Conservation (phyloP, 2,797 vertebrate species). For the Clarias pachynema region DNA sequence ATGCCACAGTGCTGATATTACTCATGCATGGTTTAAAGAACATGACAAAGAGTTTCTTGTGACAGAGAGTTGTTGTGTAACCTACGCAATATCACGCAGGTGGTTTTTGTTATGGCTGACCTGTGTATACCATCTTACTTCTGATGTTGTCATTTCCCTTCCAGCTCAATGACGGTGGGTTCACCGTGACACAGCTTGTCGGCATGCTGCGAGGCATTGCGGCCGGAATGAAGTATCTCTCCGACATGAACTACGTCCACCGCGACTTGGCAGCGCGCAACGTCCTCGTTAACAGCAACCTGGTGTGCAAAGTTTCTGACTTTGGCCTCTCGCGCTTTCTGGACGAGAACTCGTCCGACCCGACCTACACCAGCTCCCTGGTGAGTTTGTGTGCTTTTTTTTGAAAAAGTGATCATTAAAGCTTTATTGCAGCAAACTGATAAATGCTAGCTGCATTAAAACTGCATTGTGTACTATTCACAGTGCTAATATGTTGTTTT, state of each 20-base stretch:
- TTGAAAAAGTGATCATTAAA: background rate
- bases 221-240: conserved; percentile 97
- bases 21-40: too few species aligned
- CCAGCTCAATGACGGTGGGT: conserved; percentile 95
- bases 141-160: conserved; percentile 9
- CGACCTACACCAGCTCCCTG: conserved; percentile 98
- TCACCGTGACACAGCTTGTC: conserved; percentile 97
- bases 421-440: background rate
- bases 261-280: conserved; percentile 96
- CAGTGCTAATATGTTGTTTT: background rate
- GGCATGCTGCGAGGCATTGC: conserved; percentile 96
- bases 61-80: too few species aligned
- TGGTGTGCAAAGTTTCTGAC: conserved; percentile 99
- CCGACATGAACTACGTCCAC: conserved; percentile 98
- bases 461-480: background rate
- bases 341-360: conserved; percentile 92
- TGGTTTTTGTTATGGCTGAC: too few species aligned
- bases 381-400: conserved; percentile 76
- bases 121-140: background rate
- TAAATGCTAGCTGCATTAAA: background rate
- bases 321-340: conserved; percentile 96
- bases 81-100: too few species aligned
- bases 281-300: conserved; percentile 98
- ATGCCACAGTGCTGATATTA: too few species aligned
- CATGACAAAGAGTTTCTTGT: too few species aligned